phyloP scores from a whole-genome alignment of 2,888 invertebrate genomes.

The Micropterix aruncella region DNA sequence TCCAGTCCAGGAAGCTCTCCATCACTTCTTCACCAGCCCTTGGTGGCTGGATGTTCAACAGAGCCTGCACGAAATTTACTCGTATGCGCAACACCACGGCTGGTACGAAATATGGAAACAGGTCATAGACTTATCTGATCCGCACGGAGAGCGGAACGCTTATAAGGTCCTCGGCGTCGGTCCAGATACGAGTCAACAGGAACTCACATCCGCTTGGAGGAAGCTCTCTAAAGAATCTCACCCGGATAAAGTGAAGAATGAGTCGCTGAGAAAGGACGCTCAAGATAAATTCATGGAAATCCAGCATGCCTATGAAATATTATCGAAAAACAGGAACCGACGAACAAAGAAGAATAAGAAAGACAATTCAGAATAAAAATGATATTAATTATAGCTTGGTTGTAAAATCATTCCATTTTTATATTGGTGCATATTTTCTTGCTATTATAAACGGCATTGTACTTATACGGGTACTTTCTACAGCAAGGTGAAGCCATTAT shows the following conservation, averaged over 20 bases:
- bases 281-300: slow-evolving; percentile 87
- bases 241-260: slow-evolving; percentile 81
- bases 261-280: slow-evolving; percentile 48
- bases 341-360: slow-evolving; percentile 62
- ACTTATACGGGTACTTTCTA: too few relatives aligned
- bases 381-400: too few relatives aligned
- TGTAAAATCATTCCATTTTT: too few relatives aligned
- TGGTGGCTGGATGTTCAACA: slow-evolving; percentile 76
- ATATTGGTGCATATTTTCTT: too few relatives aligned
- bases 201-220: slow-evolving; percentile 74
- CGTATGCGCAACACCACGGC: slow-evolving; percentile 71
- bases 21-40: slow-evolving; percentile 81
- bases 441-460: too few relatives aligned
- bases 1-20: slow-evolving; percentile 74
- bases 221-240: slow-evolving; percentile 74
- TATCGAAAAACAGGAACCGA: slow-evolving; percentile 70
- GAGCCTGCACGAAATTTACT: slow-evolving; percentile 58
- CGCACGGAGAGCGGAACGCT: slow-evolving; percentile 82
- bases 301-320: slow-evolving; percentile 81
- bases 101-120: slow-evolving; percentile 82
- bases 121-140: slow-evolving; percentile 74
- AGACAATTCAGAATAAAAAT: slow-evolving; percentile 39
- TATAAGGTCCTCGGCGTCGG: slow-evolving; percentile 68
- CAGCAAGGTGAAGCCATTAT: too few relatives aligned
- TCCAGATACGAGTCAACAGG: slow-evolving; percentile 66